Evolutionary conservation across 2,797 vertebrate species (phyloP), one percentile per base, ranked within the genome.

Genomic region (Sternarchorhynchus goeldii): DNA sequence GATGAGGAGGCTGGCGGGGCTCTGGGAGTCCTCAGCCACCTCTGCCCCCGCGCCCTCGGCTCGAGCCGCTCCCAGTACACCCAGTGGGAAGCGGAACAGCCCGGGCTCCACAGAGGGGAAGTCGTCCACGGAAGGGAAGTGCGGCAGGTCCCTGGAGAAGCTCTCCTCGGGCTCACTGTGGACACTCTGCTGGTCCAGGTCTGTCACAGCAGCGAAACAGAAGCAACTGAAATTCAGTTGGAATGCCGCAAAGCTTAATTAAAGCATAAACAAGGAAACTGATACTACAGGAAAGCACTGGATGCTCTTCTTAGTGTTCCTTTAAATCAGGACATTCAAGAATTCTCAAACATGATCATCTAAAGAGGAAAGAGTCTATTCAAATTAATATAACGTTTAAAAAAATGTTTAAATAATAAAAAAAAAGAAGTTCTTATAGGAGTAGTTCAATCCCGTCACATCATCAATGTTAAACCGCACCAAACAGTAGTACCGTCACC

Each of bases 121-220:
- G 73, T 96, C 95, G 82, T 96, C 95, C 7, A 95, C 90, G 0
- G 93, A 94, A 41, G 95, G 93, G 88, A 96, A 95, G 77, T 96
- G 94, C 0, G 95, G 92, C 67, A 96, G 91, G 83, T 98, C 95
- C 60, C 94, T 92, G 85, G 93, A 91, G 88, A 94, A 95, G 0
- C 94, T 79, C 86, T 96, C 95, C 64, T 98, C 96, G 0, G 96
- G 95, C 82, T 98, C 96, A 7, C 95, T 95, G 89, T 94, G 95
- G 34, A 96, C 81, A 86, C 95, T 98, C 86, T 96, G 96, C 89
- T 95, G 96, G 88, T 99, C 97, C 91, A 97, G 88, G 90, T 99
- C 97, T 99, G 90, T 62, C 85, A 62, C 8, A n/a, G 16, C 25
- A 73, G 18, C 20, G 2, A 76, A 2, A 55, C 53, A 31, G 10